These are phyloP conservation scores for Mormyrops boulengeri DNA, from an alignment of 2,797 vertebrate genomes.

Conservation along the genomic window DNA sequence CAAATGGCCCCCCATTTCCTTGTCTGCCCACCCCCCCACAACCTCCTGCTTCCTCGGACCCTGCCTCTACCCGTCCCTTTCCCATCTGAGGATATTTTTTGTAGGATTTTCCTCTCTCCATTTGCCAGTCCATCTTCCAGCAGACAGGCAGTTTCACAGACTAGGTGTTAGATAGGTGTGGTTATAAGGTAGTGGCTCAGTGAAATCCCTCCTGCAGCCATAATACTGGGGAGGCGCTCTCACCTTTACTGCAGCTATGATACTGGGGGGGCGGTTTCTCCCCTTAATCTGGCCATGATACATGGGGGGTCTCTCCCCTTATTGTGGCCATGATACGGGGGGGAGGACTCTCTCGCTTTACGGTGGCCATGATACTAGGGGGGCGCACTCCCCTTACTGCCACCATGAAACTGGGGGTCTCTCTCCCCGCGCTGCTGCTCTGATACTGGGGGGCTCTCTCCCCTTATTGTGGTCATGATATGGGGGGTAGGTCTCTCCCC, in stretches of 20 bases:
- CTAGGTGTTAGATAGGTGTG: slow-evolving; percentile 47
- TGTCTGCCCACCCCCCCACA: slow-evolving; percentile 11
- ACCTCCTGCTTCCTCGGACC: slow-evolving; percentile 17
- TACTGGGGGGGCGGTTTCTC: not conserved
- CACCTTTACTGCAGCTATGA: not conserved
- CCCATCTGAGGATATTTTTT: slow-evolving; percentile 32
- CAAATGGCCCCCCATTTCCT: slow-evolving; percentile 34
- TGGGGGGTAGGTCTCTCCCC: too few species aligned
- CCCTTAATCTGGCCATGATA: not conserved
- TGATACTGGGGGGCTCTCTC: not conserved
- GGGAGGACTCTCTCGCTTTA: not conserved
- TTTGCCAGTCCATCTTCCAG: slow-evolving; percentile 30
- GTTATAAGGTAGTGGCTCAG: not conserved
- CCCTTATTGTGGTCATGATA: too few species aligned
- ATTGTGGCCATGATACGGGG: not conserved
- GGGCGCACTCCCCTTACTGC: not conserved
- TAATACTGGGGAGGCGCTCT: slow-evolving; percentile 16
- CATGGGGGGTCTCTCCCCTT: not conserved
- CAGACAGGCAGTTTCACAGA: not conserved
- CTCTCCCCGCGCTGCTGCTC: not conserved
- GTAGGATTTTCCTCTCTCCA: slow-evolving; percentile 32
- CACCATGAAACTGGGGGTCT: not conserved
- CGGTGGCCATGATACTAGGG: not conserved
- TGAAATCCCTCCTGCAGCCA: slow-evolving; percentile 20
- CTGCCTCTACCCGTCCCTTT: not conserved